Evolutionary conservation across 2,888 invertebrate species (phyloP), one percentile per base, ranked within the genome.

Genomic region (Copidosoma aretas): DNA sequence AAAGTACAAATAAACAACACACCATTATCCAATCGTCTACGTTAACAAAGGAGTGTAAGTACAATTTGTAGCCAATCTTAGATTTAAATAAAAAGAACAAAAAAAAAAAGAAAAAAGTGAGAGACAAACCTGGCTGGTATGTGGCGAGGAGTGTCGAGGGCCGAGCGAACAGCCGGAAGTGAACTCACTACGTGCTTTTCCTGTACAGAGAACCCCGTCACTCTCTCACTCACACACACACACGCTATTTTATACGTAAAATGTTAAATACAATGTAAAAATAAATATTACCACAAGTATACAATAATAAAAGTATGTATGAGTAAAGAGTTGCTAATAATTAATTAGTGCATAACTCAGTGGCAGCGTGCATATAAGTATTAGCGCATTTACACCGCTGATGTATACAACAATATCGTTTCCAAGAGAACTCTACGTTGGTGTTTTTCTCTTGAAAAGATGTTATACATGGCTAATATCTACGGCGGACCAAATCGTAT

Each of bases 121-220:
- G 60, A 65, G 62, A 83, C 83, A 78, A 82, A 83, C 82, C 83
- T 83, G 78, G 70, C 75, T 77, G 81, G 78, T 77, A 80, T 77
- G 77, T 81, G 80, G 77, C 83, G 83, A 82, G 82, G 81, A 80
- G 81, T 82, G 80, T 82, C 83, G 78, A 82, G 80, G 81, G 78
- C 79, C 74, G 82, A 80, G 78, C 83, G 83, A 77, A 76, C 78
- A 81, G 79, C 73, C 76, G 80, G 78, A 80, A 81, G 78, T 75
- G 80, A 76, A 79, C 75, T 81, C 78, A 78, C 78, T 79, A 80
- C 81, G 80, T 82, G 82, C 80, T 82, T 83, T 77, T 83, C 83
- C 83, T 83, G 82, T 80, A 83, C 82, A 83, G 76, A 82, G 78
- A 81, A 81, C 79, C 81, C 79, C 78, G 79, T 82, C 81, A 82